phyloP scores from a whole-genome alignment of 2,113 vertebrate genomes.

The Pteronura brasiliensis region DNA sequence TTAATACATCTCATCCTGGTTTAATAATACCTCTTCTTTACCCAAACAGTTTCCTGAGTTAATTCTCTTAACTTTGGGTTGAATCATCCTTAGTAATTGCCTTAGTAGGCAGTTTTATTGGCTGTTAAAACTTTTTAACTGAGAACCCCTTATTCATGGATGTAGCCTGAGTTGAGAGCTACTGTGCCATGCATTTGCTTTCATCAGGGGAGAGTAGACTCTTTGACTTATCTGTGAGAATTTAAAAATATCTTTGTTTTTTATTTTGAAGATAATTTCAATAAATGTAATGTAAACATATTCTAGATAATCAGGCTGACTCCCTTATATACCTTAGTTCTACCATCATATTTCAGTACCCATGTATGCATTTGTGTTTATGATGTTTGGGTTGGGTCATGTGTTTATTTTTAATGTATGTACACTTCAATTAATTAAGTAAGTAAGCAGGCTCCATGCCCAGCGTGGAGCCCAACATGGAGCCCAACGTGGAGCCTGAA shows the following conservation, averaged over 20 bases:
- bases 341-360: background rate
- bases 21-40: conserved; percentile 16
- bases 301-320: background rate
- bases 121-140: background rate
- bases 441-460: background rate
- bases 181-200: background rate
- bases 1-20: background rate
- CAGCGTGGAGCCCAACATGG: background rate
- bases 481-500: background rate
- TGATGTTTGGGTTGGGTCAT: background rate
- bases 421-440: background rate
- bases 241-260: background rate
- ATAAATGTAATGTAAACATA: background rate
- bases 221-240: background rate
- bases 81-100: background rate
- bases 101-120: background rate
- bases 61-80: background rate
- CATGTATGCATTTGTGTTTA: background rate
- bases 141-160: background rate
- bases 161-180: background rate
- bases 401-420: background rate
- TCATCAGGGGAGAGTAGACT: background rate
- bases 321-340: background rate
- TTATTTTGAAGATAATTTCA: background rate
- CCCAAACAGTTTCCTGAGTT: background rate